Conservation (phyloP, 2,113 vertebrate genomes). For the Mesitornis unicolor region DNA sequence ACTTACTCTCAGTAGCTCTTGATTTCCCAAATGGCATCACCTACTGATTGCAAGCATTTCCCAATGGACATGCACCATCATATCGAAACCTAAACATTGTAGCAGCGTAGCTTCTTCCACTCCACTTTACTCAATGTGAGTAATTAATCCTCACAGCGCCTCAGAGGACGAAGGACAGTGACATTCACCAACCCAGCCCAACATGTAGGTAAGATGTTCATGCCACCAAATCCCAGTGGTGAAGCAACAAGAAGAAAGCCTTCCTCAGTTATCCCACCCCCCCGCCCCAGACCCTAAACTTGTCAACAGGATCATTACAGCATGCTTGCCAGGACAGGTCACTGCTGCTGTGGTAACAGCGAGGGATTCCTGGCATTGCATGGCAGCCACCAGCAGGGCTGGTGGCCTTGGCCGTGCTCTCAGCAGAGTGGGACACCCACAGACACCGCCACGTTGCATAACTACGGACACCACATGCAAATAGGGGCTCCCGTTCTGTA, state of each 20-base stretch:
- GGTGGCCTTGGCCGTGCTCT: background rate
- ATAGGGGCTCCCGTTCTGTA: background rate
- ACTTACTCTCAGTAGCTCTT: background rate
- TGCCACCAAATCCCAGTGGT: background rate
- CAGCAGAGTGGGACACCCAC: background rate
- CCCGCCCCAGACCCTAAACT: background rate
- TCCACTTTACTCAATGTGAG: background rate
- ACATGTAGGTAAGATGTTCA: too few species aligned
- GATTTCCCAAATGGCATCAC: constrained; percentile 4
- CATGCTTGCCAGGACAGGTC: background rate
- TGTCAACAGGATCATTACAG: background rate
- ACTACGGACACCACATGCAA: background rate
- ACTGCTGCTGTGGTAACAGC: background rate
- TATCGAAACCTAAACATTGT: background rate
- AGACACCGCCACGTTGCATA: background rate
- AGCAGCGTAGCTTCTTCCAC: background rate
- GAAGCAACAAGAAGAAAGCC: background rate
- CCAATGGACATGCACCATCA: background rate
- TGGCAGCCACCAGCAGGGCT: background rate
- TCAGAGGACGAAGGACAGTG: background rate
- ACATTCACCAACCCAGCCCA: background rate
- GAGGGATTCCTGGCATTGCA: background rate
- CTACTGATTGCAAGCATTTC: background rate
- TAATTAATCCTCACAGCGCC: background rate
- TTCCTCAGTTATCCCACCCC: background rate